phyloP scores from a whole-genome alignment of 2,888 invertebrate species.

The Disparrhopalites patrizii region DNA sequence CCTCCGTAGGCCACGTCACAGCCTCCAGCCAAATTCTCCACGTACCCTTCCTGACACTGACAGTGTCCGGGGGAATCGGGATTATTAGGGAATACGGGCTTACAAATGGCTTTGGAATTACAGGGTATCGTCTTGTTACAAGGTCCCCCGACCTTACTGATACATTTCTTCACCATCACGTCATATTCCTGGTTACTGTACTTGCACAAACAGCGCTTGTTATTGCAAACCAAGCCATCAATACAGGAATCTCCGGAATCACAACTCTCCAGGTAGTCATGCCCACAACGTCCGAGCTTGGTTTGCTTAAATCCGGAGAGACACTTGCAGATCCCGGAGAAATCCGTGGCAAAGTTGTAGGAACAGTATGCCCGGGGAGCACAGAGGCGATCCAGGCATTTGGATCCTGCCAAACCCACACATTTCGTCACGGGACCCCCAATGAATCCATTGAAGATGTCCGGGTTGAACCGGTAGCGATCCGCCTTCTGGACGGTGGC shows the following conservation, averaged over 20 bases:
- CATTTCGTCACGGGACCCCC: background rate
- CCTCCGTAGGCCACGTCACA: background rate
- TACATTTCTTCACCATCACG: background rate
- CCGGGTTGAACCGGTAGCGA: background rate
- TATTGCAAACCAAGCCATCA: background rate
- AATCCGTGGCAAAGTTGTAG: conserved; percentile 6
- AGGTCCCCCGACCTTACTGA: conserved; percentile 10
- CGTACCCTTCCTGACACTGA: conserved; percentile 6
- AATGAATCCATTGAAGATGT: conserved; percentile 2
- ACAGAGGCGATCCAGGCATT: conserved; percentile 13
- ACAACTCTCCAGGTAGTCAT: background rate
- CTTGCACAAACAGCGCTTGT: conserved; percentile 3
- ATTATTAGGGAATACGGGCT: background rate
- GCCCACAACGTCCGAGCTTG: background rate
- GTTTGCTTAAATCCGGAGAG: background rate
- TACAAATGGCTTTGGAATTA: background rate
- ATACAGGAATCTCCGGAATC: background rate
- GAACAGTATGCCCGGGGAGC: conserved; percentile 4
- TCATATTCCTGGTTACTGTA: conserved; percentile 9
- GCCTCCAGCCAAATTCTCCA: conserved; percentile 2
- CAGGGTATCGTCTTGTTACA: background rate
- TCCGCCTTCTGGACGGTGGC: background rate
- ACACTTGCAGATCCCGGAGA: conserved; percentile 12
- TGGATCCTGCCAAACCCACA: conserved; percentile 8
- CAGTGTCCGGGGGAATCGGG: conserved; percentile 2